Conservation (phyloP, 2,888 invertebrate species). For the Plutella xylostella region DNA sequence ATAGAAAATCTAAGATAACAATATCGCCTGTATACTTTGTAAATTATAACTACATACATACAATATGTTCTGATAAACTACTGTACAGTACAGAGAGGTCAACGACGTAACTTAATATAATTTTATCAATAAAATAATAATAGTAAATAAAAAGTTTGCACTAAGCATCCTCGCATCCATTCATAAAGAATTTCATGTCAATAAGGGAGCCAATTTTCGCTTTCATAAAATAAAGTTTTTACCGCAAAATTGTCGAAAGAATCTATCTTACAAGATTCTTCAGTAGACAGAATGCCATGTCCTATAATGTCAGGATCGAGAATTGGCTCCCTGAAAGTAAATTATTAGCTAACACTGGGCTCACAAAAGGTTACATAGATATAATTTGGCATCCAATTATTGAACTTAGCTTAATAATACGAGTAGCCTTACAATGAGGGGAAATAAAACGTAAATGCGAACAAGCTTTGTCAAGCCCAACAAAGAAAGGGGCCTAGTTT, state of each 20-base stretch:
- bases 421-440: conserved; percentile 39
- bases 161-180: too few relatives aligned
- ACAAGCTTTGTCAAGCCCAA: conserved; percentile 42
- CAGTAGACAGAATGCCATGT: background rate
- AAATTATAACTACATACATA: conserved; percentile 55
- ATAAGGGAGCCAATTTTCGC: too few relatives aligned
- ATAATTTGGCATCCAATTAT: conserved; percentile 63
- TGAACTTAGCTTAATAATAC: conserved; percentile 43
- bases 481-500: too few relatives aligned
- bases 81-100: conserved; percentile 44
- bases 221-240: background rate
- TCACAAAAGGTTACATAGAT: conserved; percentile 18
- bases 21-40: conserved; percentile 55
- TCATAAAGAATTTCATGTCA: too few relatives aligned
- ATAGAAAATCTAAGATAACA: conserved; percentile 67
- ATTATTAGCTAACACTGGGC: background rate
- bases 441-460: conserved; percentile 42
- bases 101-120: conserved; percentile 25
- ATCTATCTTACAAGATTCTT: background rate
- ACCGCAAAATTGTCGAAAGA: background rate
- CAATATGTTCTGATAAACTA: conserved; percentile 36
- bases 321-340: background rate
- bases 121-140: conserved; percentile 30
- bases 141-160: background rate
- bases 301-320: background rate